Conservation (phyloP, 2,888 invertebrate species). For the Zygothrica quintamaculata region DNA sequence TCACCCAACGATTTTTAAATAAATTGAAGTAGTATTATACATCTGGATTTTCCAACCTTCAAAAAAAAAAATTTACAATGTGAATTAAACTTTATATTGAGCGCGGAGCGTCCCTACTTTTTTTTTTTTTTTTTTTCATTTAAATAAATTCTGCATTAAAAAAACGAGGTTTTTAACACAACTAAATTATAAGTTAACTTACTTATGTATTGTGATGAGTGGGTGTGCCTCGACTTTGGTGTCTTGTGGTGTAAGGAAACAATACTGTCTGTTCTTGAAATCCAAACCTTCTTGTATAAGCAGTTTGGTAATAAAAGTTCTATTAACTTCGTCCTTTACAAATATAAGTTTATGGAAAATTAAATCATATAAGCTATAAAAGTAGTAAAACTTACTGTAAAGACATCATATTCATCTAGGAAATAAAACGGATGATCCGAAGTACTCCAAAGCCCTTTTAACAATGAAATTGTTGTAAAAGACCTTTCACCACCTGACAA, state of each 20-base stretch:
- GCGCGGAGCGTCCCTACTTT: too few species aligned
- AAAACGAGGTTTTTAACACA: too few species aligned
- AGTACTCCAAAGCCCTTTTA: constrained; percentile 96
- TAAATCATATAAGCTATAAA: too few species aligned
- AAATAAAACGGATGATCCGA: constrained; percentile 96
- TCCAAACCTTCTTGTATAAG: constrained; percentile 90
- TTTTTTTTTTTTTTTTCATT: too few species aligned
- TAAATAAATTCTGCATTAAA: too few species aligned
- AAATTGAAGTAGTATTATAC: too few species aligned
- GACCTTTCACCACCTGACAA: constrained; percentile 98
- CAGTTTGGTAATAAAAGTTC: constrained; percentile 84
- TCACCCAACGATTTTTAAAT: too few species aligned
- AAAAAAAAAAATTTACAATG: too few species aligned
- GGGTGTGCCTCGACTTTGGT: constrained; percentile 86
- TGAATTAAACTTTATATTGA: too few species aligned
- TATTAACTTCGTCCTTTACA: constrained; percentile 63
- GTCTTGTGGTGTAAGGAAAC: constrained; percentile 95
- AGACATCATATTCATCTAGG: constrained; percentile 98
- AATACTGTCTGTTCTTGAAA: constrained; percentile 90
- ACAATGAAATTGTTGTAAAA: constrained; percentile 96
- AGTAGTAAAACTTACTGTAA: constrained; percentile 89
- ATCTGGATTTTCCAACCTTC: too few species aligned
- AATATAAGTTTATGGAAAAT: not conserved
- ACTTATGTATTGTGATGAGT: constrained; percentile 87
- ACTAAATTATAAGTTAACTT: too few species aligned